Evolutionary conservation across 2,113 vertebrate species (phyloP), one percentile per base, ranked within the genome.

Genomic region (Trichomycterus rosablanca): DNA sequence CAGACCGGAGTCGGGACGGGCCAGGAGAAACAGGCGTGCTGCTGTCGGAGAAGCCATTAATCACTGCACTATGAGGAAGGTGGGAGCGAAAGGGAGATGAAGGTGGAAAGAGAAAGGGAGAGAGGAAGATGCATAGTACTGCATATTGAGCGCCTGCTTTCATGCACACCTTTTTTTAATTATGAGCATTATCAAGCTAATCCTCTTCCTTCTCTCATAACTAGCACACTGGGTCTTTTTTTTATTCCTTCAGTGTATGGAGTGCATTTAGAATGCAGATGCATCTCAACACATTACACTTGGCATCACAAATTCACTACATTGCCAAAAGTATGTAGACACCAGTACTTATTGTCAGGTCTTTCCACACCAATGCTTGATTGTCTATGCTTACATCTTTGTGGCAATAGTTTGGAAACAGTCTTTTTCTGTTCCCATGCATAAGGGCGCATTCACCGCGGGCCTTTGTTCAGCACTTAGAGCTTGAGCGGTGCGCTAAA

Each of bases 11-110:
- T 40, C 52, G 53, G 71, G 51, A 65, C 58, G 34, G 58, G 51
- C 44, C 54, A 32, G 56, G 42, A 22, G 67, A 66, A 59, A 42
- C 34, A 58, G 56, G 40, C 49, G 44, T 37, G 22, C 59, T 70
- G 56, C 49, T 32, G 65, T 58, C 63, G 26, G 55, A 69, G 59
- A 59, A 24, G 46, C 72, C 50, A 76, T 73, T 79, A 76, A 76
- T 81, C 68, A 75, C 59, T 20, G 26, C 59, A 20, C 57, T 19
- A 67, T 52, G 24, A 43, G 65, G 44, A 59, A 32, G 23, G 19
- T 42, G 35, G 34, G 45, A 35, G 20, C 46, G 15, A 39, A n/a
- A n/a, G n/a, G n/a, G n/a, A n/a, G n/a, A n/a, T n/a, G n/a, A n/a
- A n/a, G n/a, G n/a, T n/a, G n/a, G 15, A 35, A 15, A 51, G 37